Conservation (phyloP, 1,140 invertebrate genomes). For the Anastatus disparis region DNA sequence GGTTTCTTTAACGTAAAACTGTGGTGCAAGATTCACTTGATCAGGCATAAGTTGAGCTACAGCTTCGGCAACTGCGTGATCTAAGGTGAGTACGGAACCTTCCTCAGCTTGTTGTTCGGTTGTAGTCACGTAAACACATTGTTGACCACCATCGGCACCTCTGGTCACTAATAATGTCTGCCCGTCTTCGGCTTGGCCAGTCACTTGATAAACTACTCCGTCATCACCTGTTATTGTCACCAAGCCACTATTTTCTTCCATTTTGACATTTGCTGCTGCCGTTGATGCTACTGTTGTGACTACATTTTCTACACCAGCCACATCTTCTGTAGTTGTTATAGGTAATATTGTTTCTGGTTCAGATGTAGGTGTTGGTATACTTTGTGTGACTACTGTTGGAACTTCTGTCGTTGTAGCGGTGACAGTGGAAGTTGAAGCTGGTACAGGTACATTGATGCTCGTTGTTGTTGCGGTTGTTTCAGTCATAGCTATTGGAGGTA, state of each 20-base stretch:
- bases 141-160: conserved; percentile 76
- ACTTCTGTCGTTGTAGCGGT: conserved; percentile 32
- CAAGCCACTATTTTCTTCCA: conserved; percentile 52
- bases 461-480: conserved; percentile 1
- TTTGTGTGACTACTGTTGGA: too few species aligned
- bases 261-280: conserved; percentile 41
- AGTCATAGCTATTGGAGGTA: conserved; percentile 11
- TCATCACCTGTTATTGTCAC: conserved; percentile 69
- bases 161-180: conserved; percentile 77
- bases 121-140: conserved; percentile 78
- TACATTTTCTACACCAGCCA: not conserved
- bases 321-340: not conserved
- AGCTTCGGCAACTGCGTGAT: conserved; percentile 72
- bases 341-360: not conserved
- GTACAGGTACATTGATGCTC: conserved; percentile 36
- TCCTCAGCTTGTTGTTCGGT: conserved; percentile 72
- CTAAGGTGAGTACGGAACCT: conserved; percentile 71
- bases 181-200: conserved; percentile 80
- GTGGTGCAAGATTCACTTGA: conserved; percentile 62
- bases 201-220: conserved; percentile 72
- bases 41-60: conserved; percentile 66
- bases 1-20: conserved; percentile 71
- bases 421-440: conserved; percentile 10
- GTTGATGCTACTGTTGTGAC: not conserved
- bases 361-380: conserved; percentile 35